A percentile compares a stretch with the other conserved stretches of the same genome.
phyloP scores from a whole-genome alignment of 1,140 invertebrate species.

The Scaptodrosophila lebanonensis region DNA sequence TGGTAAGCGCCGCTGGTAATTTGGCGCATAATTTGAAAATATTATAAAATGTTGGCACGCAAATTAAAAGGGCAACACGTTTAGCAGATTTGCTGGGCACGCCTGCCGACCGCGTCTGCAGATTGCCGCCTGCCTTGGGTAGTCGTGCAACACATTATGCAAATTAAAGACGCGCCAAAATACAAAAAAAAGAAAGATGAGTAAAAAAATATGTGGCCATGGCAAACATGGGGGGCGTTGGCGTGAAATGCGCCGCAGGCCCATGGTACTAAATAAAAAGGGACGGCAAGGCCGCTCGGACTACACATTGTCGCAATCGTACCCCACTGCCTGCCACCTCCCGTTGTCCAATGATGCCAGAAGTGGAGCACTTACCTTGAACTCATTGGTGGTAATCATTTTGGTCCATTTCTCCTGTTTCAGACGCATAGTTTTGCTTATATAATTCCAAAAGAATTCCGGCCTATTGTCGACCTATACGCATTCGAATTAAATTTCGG shows the following conservation, averaged over 20 bases:
- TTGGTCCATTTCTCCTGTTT: constrained; percentile 86
- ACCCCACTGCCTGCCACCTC: too few species aligned
- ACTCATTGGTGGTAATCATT: constrained; percentile 82
- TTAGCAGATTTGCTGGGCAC: constrained; percentile 15
- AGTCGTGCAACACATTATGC: constrained; percentile 36
- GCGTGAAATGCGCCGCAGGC: neutral
- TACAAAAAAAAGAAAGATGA: constrained; percentile 20
- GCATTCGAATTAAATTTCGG: neutral
- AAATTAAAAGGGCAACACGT: constrained; percentile 42
- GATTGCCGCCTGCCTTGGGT: too few species aligned
- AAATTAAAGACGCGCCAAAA: constrained; percentile 38
- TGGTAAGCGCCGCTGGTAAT: neutral
- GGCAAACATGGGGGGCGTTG: too few species aligned
- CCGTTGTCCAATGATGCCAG: too few species aligned
- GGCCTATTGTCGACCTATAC: constrained; percentile 49
- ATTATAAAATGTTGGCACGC: constrained; percentile 15
- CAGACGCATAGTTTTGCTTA: constrained; percentile 80
- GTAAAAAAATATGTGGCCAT: constrained; percentile 17
- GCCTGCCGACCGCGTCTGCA: neutral
- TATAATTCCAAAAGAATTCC: constrained; percentile 74
- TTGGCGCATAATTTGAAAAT: constrained; percentile 32
- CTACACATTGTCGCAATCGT: too few species aligned
- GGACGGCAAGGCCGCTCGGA: too few species aligned
- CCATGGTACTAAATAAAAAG: constrained; percentile 56
- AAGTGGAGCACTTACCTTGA: constrained; percentile 27